phyloP scores from a whole-genome alignment of 1,140 invertebrate genomes.

The Euura saliciscinereae region DNA sequence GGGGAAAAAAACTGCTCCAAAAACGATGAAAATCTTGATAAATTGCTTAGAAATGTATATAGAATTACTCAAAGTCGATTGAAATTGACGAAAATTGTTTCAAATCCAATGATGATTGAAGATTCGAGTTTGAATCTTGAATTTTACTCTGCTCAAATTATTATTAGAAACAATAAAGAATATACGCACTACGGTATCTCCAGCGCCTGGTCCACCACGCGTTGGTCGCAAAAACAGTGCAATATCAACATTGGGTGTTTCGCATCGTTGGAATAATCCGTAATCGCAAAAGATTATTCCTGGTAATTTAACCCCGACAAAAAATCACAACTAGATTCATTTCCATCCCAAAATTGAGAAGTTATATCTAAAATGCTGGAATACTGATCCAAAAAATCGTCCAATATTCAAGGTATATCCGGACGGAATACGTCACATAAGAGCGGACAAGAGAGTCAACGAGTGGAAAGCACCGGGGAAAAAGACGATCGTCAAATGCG shows the following conservation, averaged over 20 bases:
- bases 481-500: constrained; percentile 96
- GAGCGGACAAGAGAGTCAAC: constrained; percentile 96
- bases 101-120: no score
- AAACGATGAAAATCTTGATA: no score
- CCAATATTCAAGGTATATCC: constrained; percentile 80
- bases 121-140: background rate
- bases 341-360: no score
- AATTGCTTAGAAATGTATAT: no score
- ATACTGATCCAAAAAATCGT: background rate
- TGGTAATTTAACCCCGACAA: constrained; percentile 41
- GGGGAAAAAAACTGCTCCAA: no score
- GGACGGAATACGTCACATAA: constrained; percentile 97
- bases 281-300: constrained; percentile 30
- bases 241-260: constrained; percentile 39
- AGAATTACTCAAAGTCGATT: no score
- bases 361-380: background rate
- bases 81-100: no score
- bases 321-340: no score
- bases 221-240: constrained; percentile 50
- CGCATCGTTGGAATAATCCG: constrained; percentile 51
- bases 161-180: constrained; percentile 13
- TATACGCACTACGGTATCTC: constrained; percentile 53
- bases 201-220: constrained; percentile 47
- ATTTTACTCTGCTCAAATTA: background rate
- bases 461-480: constrained; percentile 99